Conservation (phyloP, 2,797 vertebrate species). For the Galagoides demidoff region DNA sequence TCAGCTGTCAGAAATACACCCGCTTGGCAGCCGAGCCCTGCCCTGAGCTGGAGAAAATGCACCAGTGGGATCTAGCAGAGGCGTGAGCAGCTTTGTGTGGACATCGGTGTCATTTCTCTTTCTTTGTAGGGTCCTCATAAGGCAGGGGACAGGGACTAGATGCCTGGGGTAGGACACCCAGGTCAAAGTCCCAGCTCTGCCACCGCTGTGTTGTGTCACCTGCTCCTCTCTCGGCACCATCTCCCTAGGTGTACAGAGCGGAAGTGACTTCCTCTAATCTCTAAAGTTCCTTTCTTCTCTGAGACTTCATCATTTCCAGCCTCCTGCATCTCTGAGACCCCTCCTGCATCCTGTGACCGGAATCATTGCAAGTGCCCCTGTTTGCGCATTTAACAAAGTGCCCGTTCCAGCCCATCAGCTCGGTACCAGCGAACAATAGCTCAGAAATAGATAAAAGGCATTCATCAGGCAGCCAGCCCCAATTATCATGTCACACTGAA, state of each 20-base stretch:
- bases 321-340: not conserved
- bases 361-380: not conserved
- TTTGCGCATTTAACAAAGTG: slow-evolving; percentile 64
- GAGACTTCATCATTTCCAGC: not conserved
- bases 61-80: not conserved
- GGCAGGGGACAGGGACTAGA: not conserved
- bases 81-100: not conserved
- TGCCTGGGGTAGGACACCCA: not conserved
- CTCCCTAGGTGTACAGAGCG: not conserved
- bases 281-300: not conserved
- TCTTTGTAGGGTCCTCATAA: not conserved
- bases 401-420: slow-evolving; percentile 69
- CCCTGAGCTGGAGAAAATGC: not conserved
- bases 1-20: not conserved
- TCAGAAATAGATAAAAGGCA: slow-evolving; percentile 80
- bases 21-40: not conserved
- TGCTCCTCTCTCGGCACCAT: not conserved
- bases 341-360: not conserved
- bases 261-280: not conserved
- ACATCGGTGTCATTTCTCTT: not conserved
- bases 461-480: slow-evolving; percentile 81
- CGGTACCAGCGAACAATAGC: slow-evolving; percentile 75
- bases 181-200: not conserved
- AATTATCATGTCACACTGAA: slow-evolving; percentile 84
- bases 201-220: not conserved